These are phyloP conservation scores for Centrocercus urophasianus DNA, from an alignment of 2,113 vertebrate genomes.

Conservation along the genomic window DNA sequence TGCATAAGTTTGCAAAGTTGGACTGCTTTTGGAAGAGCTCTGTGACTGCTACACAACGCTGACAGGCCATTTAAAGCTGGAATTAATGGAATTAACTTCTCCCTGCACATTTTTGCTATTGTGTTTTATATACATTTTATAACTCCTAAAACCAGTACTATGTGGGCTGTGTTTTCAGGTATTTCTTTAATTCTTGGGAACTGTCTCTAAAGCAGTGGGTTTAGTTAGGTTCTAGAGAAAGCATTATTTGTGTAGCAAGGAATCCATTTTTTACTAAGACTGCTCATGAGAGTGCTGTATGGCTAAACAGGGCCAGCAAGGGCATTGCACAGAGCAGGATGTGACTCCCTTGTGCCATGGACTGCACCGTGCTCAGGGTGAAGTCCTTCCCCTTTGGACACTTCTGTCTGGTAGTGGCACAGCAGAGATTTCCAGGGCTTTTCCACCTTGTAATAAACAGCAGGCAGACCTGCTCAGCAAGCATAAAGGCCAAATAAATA, in stretches of 20 bases:
- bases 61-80: background rate
- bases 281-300: too few species aligned
- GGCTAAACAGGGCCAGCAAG: background rate
- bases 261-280: too few species aligned
- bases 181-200: background rate
- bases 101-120: background rate
- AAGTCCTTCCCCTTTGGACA: background rate
- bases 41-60: background rate
- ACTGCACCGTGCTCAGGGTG: accelerated
- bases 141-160: background rate
- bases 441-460: background rate
- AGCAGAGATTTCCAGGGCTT: background rate
- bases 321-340: background rate
- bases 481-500: background rate
- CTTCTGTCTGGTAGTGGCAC: background rate
- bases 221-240: background rate
- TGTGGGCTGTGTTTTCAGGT: too few species aligned
- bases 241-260: too few species aligned
- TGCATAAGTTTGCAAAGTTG: background rate
- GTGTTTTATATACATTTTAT: background rate
- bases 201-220: background rate
- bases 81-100: background rate
- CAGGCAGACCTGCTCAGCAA: background rate
- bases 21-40: background rate
- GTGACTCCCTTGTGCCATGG: background rate